phyloP scores from a whole-genome alignment of 2,113 vertebrate species.

The Cromileptes altivelis region DNA sequence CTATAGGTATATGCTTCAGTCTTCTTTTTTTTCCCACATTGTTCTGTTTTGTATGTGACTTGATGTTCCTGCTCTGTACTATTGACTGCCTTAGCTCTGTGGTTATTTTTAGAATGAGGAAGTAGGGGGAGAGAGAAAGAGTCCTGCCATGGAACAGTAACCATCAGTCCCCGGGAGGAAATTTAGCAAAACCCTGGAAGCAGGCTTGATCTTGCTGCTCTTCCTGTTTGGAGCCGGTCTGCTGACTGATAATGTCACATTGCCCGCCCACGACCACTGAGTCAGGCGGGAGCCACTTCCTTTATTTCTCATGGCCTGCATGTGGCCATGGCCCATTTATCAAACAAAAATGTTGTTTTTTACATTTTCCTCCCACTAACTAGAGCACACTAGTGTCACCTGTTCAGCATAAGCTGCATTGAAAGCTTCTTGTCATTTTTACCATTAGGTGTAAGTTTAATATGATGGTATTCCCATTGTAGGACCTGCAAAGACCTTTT shows the following conservation, averaged over 20 bases:
- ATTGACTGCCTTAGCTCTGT: constrained; percentile 22
- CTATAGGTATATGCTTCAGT: neutral
- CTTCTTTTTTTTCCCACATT: neutral
- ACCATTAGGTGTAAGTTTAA: neutral
- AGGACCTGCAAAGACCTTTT: neutral
- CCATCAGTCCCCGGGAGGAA: constrained; percentile 66
- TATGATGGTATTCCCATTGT: neutral
- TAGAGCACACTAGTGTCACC: neutral
- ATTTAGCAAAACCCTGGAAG: constrained; percentile 59
- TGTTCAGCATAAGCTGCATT: neutral
- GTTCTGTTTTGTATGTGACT: constrained; percentile 32
- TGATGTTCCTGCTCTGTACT: constrained; percentile 10
- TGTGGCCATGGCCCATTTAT: constrained; percentile 23
- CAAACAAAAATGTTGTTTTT: constrained; percentile 1
- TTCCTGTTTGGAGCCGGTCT: constrained; percentile 75
- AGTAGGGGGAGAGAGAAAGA: constrained; percentile 34
- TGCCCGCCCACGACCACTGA: constrained; percentile 30
- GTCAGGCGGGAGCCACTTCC: constrained; percentile 57
- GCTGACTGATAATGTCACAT: constrained; percentile 62
- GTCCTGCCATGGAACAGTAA: constrained; percentile 59
- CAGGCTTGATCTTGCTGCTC: constrained; percentile 48
- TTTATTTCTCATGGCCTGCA: constrained; percentile 46
- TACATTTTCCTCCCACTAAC: constrained; percentile 15
- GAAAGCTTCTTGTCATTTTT: neutral
- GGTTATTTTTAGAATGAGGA: constrained; percentile 73